phyloP scores from a whole-genome alignment of 2,113 vertebrate genomes.

The Morone chrysops region DNA sequence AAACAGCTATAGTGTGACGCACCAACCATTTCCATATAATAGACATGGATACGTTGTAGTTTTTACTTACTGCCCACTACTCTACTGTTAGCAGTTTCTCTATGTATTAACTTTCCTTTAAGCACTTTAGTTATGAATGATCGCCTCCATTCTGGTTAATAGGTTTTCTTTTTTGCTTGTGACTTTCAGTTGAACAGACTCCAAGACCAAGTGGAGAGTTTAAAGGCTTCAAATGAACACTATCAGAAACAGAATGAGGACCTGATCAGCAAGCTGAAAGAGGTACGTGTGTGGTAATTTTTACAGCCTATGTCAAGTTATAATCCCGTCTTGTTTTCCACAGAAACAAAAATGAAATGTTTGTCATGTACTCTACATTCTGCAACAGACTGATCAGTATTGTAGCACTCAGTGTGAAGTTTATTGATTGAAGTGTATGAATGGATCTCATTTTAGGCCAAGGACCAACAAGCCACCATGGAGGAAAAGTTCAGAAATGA shows the following conservation, averaged over 20 bases:
- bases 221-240: slow-evolving; percentile 92
- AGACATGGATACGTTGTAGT: background rate
- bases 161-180: background rate
- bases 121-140: background rate
- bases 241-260: slow-evolving; percentile 94
- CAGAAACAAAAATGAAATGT: background rate
- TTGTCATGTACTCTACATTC: background rate
- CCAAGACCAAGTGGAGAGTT: slow-evolving; percentile 89
- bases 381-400: background rate
- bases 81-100: background rate
- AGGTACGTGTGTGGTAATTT: slow-evolving; percentile 80
- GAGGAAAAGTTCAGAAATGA: slow-evolving; percentile 96
- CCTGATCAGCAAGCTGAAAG: slow-evolving; percentile 91
- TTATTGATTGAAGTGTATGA: background rate
- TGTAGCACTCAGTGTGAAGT: background rate
- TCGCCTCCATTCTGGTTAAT: background rate
- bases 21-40: no score
- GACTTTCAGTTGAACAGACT: slow-evolving; percentile 87
- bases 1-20: background rate
- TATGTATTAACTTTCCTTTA: background rate
- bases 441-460: slow-evolving; percentile 82
- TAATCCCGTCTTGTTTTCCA: background rate
- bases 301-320: background rate
- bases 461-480: slow-evolving; percentile 90
- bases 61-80: background rate